Evolutionary conservation across 2,113 vertebrate species (phyloP), one percentile per base, ranked within the genome.

Genomic region (Cromileptes altivelis): DNA sequence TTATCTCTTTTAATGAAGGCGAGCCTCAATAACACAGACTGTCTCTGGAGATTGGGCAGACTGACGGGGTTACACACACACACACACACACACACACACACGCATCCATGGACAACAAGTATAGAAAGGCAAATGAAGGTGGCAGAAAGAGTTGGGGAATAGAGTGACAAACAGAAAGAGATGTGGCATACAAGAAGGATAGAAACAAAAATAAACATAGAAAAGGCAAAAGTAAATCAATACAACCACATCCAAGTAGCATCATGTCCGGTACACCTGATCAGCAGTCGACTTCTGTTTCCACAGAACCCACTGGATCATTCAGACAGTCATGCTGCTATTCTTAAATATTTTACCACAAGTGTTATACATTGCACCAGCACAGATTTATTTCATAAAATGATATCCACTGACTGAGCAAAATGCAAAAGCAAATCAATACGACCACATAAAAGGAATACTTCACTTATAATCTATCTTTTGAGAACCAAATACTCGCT

Each of bases 51-150:
- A 78, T 47, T 71, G 78, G 74, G 78, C 78, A 70, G 78, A 63
- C 78, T 63, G 47, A 82, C 84, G 76, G 65, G 62, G 25, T 42
- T 23, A 6, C 30, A 52, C 18, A 55, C 37, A 30, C 30, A 58
- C n/a, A 68, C 63, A 79, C 17, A 69, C 45, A 50, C 47, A 55
- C 30, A 58, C 30, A 30, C 30, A 79, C 17, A 69, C 45, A 50
- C 47, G 49, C 30, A 58, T 50, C 37, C 18, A 23, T 45, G 30
- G 6, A 60, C 40, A 70, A 52, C 40, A 23, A 61, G 27, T 33
- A 40, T 19, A 37, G 81, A 85, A 78, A 89, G 89, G 77, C 64
- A 49, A 80, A 71, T 80, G 75, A 87, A 82, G 84, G 84, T 80
- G 57, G 74, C 6, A 0, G 45, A 23, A 64, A 62, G 56, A 80